Evolutionary conservation across 2,888 invertebrate species (phyloP).

Genomic region (Netelia inedita): DNA sequence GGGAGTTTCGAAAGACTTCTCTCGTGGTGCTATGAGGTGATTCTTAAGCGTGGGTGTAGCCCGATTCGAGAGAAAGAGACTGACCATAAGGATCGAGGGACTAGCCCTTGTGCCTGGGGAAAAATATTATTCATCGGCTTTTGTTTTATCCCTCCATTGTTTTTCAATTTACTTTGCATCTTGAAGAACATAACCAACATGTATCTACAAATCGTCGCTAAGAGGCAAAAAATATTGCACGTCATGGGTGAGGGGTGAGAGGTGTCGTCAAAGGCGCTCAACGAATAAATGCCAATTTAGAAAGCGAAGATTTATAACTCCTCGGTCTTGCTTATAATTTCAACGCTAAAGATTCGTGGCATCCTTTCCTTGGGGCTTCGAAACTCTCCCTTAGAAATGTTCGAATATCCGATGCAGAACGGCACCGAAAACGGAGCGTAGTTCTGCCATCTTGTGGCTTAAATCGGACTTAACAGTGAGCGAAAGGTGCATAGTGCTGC

Average conservation of each 20-base stretch:
- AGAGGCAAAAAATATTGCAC: too few relatives aligned
- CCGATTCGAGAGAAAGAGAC: slow-evolving; percentile 29
- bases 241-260: slow-evolving; percentile 14
- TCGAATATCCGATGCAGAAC: slow-evolving; percentile 8
- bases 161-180: background rate
- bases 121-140: slow-evolving; percentile 29
- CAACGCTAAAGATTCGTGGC: slow-evolving; percentile 25
- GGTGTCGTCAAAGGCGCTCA: slow-evolving; percentile 11
- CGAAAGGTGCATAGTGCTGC: background rate
- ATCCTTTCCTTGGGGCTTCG: slow-evolving; percentile 19
- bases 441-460: background rate
- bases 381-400: slow-evolving; percentile 21
- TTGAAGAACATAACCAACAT: background rate
- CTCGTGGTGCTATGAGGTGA: slow-evolving; percentile 52
- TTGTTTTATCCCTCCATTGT: background rate
- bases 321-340: background rate
- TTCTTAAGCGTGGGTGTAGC: slow-evolving; percentile 62
- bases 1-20: slow-evolving; percentile 65
- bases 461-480: background rate
- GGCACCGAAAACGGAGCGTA: background rate
- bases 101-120: slow-evolving; percentile 26
- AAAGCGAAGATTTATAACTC: slow-evolving; percentile 45
- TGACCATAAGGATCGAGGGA: slow-evolving; percentile 34
- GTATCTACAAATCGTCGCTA: too few relatives aligned
- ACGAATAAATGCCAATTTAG: slow-evolving; percentile 35